Base-by-base conservation (phyloP, 2,113 vertebrate genomes). In the Dissostichus mawsoni region DNA sequence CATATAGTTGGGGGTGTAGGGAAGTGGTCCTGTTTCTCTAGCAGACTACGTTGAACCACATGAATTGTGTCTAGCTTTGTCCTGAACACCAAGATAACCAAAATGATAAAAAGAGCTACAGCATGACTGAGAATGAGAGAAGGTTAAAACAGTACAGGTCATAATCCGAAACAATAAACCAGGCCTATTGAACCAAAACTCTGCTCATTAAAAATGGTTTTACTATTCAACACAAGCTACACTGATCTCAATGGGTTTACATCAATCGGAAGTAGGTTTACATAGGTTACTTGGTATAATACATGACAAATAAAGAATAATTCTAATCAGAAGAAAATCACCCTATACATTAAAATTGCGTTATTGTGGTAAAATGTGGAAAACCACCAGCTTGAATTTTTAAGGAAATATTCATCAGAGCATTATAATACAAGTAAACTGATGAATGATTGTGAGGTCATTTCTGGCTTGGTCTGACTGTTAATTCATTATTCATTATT, bases 11-110 rank as follows among this genome's bases (percentile, higher is more conserved):
- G 18, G 69, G 69, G 59, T 14, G 55, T 8, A 65, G 58, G 57
- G 56, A 74, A 64, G 51, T 67, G 52, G 36, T 44, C n/a, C 25
- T 69, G 44, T 68, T 82, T 82, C 64, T 86, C 62, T 84, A 74
- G 62, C 16, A 11, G 16, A 67, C 11, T 3, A 71, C 29, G 61
- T 47, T 48, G 59, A 72, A 70, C 20, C 23, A 64, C 74, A 76
- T 20, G 5, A 2, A 76, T 82, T 79, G 45, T 66, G 58, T 74
- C 36, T 6, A 23, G 58, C 13, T 81, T 66, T 77, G 67, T 62
- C 70, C 51, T 29, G 62, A 11, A 80, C 65, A 83, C 44, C 50
- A 69, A 83, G 29, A 58, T 69, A 69, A 67, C 41, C 45, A 69
- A 76, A 78, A 72, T 41, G 4, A 10, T 63, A 33, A 41, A 14